Evolutionary conservation across 2,797 vertebrate species (phyloP).

Genomic region (Enteromius argenteus): DNA sequence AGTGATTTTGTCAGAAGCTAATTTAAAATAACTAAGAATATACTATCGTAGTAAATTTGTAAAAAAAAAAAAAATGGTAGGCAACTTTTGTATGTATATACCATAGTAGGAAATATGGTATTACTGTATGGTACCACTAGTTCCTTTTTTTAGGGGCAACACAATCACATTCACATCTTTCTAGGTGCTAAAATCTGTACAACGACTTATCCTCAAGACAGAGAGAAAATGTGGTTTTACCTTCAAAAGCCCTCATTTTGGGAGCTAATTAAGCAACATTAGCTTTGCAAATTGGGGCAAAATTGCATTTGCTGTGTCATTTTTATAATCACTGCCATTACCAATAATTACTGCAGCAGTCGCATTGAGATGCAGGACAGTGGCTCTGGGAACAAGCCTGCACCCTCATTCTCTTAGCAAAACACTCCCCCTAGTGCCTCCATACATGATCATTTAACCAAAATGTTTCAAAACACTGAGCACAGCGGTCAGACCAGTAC

Average conservation of each 20-base stretch:
- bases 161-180: not conserved
- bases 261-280: slow-evolving; percentile 64
- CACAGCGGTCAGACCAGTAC: slow-evolving; percentile 15
- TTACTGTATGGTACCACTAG: not conserved
- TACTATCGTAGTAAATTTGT: no score
- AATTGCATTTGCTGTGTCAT: slow-evolving; percentile 67
- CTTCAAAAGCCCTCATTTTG: slow-evolving; percentile 61
- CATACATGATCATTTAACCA: slow-evolving; percentile 1
- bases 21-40: no score
- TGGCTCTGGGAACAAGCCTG: slow-evolving; percentile 44
- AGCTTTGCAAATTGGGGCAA: slow-evolving; percentile 66
- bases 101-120: not conserved
- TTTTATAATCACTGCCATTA: slow-evolving; percentile 68
- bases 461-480: slow-evolving; percentile 18
- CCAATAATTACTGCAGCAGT: slow-evolving; percentile 65
- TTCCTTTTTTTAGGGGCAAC: not conserved
- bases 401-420: slow-evolving; percentile 39
- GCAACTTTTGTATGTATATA: not conserved
- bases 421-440: slow-evolving; percentile 61
- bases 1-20: no score
- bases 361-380: slow-evolving; percentile 60
- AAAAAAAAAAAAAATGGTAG: no score
- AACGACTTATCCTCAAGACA: slow-evolving; percentile 9
- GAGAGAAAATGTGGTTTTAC: slow-evolving; percentile 51
- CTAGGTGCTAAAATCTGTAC: slow-evolving; percentile 5